Base-by-base conservation (phyloP, 2,888 invertebrate genomes). In the Drosophila colorata region DNA sequence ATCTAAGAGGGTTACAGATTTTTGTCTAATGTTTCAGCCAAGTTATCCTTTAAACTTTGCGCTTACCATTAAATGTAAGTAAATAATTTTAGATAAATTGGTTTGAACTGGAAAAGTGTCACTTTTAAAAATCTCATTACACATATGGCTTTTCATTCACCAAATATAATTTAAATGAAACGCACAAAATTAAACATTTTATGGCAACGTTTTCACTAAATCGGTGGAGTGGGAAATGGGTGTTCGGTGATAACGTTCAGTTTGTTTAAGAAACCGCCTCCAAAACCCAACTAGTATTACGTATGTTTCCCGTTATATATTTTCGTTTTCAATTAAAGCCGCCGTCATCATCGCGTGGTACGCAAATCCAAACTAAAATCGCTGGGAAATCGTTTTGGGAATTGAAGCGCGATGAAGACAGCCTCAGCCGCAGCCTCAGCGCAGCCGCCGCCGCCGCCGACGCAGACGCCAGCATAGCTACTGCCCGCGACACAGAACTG, bases 311-410 rank as follows among this genome's bases (percentile, higher is more conserved):
- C 78, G 75, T 51, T 78, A 65, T 40, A 44, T 51, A 33, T 65
- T 77, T 80, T 68, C 58, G 63, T 18, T 80, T 80, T 80, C 78
- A 71, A 78, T 81, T 89, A 81, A 90, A 90, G 88, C 90, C 90
- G 88, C 89, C 92, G 90, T 90, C 88, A 87, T 90, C 86, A 88
- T 90, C 88, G 90, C 89, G 88, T 88, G 88, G 90, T 90, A 90
- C 90, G 90, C 90, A 91, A 91, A 91, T 91, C 90, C 89, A 88
- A 91, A 92, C 92, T 91, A 79, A 91, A 89, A 90, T 90, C 86
- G 91, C 87, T 86, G 86, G 89, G 79, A 91, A 91, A 89, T 84
- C 89, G 85, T 89, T 86, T 87, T 85, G 90, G 89, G 83, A 89
- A 77, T 75, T 69, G 71, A 89, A 88, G 90, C 87, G 90, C 87